Evolutionary conservation across 2,888 invertebrate genomes (phyloP).

Genomic region (Scaptomyza polygonia): DNA sequence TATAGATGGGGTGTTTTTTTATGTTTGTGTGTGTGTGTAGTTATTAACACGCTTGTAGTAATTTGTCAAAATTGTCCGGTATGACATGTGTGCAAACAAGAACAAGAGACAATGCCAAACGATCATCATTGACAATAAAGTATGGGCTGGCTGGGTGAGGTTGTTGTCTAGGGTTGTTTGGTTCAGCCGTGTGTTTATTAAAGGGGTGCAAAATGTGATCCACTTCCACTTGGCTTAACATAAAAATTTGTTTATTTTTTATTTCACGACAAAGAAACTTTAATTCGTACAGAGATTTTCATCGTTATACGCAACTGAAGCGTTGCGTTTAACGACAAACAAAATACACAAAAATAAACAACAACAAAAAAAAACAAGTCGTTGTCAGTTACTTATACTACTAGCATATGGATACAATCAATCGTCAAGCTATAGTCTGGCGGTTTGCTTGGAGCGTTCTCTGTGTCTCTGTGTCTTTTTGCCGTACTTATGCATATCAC

Average conservation of each 20-base stretch:
- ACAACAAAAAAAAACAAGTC: not conserved
- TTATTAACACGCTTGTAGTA: slow-evolving; percentile 76
- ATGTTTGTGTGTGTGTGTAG: slow-evolving; percentile 46
- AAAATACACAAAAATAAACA: slow-evolving; percentile 6
- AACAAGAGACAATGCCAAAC: slow-evolving; percentile 42
- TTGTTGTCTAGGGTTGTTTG: slow-evolving; percentile 1
- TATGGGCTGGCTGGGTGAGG: not conserved
- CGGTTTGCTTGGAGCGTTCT: not conserved
- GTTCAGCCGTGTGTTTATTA: not conserved
- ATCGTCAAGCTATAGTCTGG: slow-evolving; percentile 17
- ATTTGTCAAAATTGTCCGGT: slow-evolving; percentile 71
- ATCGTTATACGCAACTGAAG: slow-evolving; percentile 45
- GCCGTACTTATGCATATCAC: slow-evolving; percentile 68
- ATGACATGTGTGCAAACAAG: slow-evolving; percentile 79
- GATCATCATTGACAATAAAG: slow-evolving; percentile 25
- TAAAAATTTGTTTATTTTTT: slow-evolving; percentile 73
- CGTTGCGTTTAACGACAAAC: slow-evolving; percentile 22
- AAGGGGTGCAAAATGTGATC: slow-evolving; percentile 50
- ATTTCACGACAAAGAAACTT: slow-evolving; percentile 64
- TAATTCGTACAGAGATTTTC: slow-evolving; percentile 51
- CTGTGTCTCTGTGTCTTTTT: no score
- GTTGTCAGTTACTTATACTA: slow-evolving; percentile 3
- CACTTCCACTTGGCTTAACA: slow-evolving; percentile 54
- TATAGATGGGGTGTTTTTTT: slow-evolving; percentile 49
- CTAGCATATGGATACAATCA: slow-evolving; percentile 26